Conservation (phyloP, 35 echinoderm and acorn worm species). For the Diadema setosum region DNA sequence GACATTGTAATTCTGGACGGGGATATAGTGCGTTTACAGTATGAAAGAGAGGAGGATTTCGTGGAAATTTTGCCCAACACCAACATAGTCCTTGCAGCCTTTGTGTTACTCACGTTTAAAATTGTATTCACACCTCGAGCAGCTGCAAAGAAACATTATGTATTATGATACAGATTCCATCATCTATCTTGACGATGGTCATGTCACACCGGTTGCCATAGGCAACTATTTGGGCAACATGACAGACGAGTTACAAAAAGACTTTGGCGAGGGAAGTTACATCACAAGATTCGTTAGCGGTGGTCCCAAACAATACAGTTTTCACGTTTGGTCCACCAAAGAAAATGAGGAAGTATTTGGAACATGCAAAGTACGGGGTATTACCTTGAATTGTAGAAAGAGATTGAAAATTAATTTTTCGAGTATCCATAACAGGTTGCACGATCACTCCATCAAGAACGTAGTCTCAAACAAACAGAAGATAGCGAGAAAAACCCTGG, state of each 20-base stretch:
- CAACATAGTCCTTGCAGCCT: not conserved
- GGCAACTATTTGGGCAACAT: not conserved
- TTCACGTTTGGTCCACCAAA: not conserved
- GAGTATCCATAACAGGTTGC: not conserved
- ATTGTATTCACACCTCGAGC: not conserved
- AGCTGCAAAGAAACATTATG: not conserved
- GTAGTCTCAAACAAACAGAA: too few species aligned
- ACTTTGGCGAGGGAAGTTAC: not conserved
- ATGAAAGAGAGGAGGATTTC: not conserved
- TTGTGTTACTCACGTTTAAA: not conserved
- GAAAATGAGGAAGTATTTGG: not conserved
- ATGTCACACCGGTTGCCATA: not conserved
- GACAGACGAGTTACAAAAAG: not conserved
- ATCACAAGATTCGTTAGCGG: not conserved
- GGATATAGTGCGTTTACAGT: too few species aligned
- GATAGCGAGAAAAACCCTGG: too few species aligned
- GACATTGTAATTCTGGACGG: not conserved
- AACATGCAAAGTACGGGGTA: not conserved
- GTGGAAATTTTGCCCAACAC: not conserved
- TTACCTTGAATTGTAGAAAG: not conserved
- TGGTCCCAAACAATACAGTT: not conserved
- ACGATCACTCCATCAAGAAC: not conserved
- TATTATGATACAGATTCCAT: not conserved
- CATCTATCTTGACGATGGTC: not conserved
- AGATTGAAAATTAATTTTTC: too few species aligned